These are phyloP conservation scores for Gastrophysa polygoni DNA, from an alignment of 2,888 invertebrate species.

Conservation along the genomic window DNA sequence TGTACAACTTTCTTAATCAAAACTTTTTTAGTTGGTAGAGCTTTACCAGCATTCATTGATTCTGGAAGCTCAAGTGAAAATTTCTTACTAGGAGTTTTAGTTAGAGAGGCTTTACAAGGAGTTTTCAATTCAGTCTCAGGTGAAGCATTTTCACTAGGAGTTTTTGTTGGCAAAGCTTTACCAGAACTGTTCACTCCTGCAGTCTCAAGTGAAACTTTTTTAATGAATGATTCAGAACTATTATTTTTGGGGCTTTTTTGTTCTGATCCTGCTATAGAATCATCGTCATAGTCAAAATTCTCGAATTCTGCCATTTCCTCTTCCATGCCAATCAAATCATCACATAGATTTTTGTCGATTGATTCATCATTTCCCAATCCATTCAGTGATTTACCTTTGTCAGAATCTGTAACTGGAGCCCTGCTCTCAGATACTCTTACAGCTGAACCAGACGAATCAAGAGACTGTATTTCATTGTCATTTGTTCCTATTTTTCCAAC, in stretches of 20 bases:
- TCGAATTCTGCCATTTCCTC: neutral
- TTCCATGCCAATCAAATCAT: neutral
- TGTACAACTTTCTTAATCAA: too few relatives aligned
- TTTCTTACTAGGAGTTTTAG: too few relatives aligned
- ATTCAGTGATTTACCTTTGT: neutral
- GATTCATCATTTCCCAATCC: neutral
- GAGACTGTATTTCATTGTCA: neutral
- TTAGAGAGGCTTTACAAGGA: too few relatives aligned
- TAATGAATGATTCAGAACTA: neutral
- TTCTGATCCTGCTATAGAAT: neutral
- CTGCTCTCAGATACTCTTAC: neutral
- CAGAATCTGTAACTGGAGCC: neutral
- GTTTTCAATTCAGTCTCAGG: too few relatives aligned
- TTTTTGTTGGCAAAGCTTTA: too few relatives aligned
- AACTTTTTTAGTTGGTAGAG: too few relatives aligned
- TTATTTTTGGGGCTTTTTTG: neutral
- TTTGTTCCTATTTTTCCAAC: neutral
- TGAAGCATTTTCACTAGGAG: neutral
- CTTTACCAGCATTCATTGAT: too few relatives aligned
- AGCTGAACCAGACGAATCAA: neutral
- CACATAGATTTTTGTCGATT: neutral
- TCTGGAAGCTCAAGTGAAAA: too few relatives aligned
- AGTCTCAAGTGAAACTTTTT: neutral
- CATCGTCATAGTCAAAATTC: neutral
- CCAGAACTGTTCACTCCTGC: too few relatives aligned